Base-by-base conservation (phyloP, 2,113 vertebrate genomes). In the Cryptotis parvus region DNA sequence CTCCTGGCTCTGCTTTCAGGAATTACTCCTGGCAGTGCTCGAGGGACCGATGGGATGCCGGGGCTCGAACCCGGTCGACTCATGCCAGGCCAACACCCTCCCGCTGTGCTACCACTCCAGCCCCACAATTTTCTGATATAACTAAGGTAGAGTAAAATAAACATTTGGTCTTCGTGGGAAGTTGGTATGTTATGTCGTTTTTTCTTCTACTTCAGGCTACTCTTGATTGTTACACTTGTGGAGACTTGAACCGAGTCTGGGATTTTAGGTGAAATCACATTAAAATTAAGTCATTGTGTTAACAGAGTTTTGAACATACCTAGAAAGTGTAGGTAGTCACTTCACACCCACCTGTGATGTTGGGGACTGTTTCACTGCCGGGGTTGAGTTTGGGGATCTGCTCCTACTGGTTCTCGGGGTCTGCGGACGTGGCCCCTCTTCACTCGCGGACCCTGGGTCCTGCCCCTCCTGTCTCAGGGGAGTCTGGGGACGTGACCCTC, bases 91-190 rank as follows among this genome's bases (percentile, higher is more conserved):
- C n/a, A n/a, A n/a, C n/a, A n/a, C n/a, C n/a, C n/a, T n/a, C n/a
- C n/a, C n/a, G n/a, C n/a, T n/a, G n/a, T n/a, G n/a, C n/a, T n/a
- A n/a, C n/a, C n/a, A n/a, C n/a, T 58, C 31, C 29, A 1, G n/a
- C 37, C 87, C 94, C 78, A 58, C 27, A n/a, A 69, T 89, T 87
- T 80, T 69, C 31, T 58, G 45, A 55, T 43, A 22, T 76, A 70
- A 72, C 27, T 83, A 52, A 84, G 86, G 78, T 74, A 33, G 70
- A 35, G 91, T 45, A 37, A 45, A 31, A n/a, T 80, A n/a, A 86
- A 22, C 80, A 72, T 31, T 69, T 91, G 31, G 29, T 76, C 41
- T 83, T 45, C 74, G n/a, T 84, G 69, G 55, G 66, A 74, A 55
- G 9, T 70, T 79, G 74, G 20, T 11, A 49, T 65, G 22, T 76